Conservation (phyloP, 2,113 vertebrate species). For the Agapornis roseicollis region DNA sequence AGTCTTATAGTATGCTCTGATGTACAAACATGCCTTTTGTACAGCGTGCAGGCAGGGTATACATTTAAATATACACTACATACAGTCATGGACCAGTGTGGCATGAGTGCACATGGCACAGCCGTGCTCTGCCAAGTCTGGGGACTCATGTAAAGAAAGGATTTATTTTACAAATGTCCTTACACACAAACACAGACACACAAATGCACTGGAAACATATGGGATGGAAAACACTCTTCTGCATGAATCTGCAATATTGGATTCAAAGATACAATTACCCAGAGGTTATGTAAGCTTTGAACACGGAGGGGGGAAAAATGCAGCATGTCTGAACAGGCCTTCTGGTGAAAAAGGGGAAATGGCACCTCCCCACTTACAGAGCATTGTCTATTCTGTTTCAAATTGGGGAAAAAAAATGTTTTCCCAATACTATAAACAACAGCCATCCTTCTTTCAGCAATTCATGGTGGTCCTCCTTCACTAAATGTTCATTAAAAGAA, state of each 20-base stretch:
- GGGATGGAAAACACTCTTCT: slow-evolving; percentile 43
- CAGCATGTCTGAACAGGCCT: slow-evolving; percentile 22
- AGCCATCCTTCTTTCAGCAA: slow-evolving; percentile 71
- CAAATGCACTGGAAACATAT: slow-evolving; percentile 33
- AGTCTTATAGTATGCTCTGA: background rate
- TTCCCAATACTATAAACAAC: slow-evolving; percentile 73
- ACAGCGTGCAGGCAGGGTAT: background rate
- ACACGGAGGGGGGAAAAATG: background rate
- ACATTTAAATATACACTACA: background rate
- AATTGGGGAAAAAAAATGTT: slow-evolving; percentile 70
- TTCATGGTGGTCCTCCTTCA: slow-evolving; percentile 75
- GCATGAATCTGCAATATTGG: slow-evolving; percentile 22
- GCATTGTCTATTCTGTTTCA: slow-evolving; percentile 69
- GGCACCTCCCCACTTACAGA: slow-evolving; percentile 41
- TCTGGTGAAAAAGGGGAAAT: slow-evolving; percentile 56
- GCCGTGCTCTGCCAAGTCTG: background rate
- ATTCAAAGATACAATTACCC: slow-evolving; percentile 50
- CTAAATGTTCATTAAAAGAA: slow-evolving; percentile 57
- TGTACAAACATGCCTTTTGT: background rate
- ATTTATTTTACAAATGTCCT: slow-evolving; percentile 56
- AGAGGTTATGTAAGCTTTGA: slow-evolving; percentile 48
- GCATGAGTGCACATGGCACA: background rate
- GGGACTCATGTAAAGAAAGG: slow-evolving; percentile 37
- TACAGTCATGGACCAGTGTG: background rate
- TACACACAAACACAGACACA: slow-evolving; percentile 26